Evolutionary conservation across 2,797 vertebrate species (phyloP).

Genomic region (Prionace glauca): DNA sequence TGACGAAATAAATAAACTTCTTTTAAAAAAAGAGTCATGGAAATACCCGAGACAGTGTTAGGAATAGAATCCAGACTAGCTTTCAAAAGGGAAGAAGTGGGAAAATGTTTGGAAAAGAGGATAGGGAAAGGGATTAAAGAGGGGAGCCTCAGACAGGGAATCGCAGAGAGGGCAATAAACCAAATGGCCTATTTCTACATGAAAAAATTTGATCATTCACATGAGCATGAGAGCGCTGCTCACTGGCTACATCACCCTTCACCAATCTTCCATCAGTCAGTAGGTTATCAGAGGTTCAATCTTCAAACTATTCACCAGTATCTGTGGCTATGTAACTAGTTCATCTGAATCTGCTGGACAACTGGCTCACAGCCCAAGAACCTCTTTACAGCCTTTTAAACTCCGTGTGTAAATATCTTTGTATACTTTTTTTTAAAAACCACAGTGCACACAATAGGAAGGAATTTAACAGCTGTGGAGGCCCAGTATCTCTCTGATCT

Average conservation of each 20-base stretch:
- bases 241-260: background rate
- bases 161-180: background rate
- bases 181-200: background rate
- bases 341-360: background rate
- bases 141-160: background rate
- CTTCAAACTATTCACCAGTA: background rate
- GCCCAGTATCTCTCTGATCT: background rate
- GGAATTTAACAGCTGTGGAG: slow-evolving; percentile 1
- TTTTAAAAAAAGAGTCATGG: background rate
- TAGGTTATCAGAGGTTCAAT: background rate
- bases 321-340: background rate
- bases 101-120: background rate
- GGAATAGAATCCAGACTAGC: background rate
- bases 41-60: background rate
- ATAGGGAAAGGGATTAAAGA: background rate
- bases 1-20: too few species aligned
- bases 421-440: background rate
- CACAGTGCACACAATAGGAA: slow-evolving; percentile 24
- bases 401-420: background rate
- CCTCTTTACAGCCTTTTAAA: background rate
- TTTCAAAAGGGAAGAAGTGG: background rate
- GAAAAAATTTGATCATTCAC: background rate
- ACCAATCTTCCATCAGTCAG: background rate
- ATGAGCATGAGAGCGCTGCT: background rate
- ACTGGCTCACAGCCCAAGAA: background rate